phyloP scores from a whole-genome alignment of 2,113 vertebrate species.

The Istiophorus platypterus region DNA sequence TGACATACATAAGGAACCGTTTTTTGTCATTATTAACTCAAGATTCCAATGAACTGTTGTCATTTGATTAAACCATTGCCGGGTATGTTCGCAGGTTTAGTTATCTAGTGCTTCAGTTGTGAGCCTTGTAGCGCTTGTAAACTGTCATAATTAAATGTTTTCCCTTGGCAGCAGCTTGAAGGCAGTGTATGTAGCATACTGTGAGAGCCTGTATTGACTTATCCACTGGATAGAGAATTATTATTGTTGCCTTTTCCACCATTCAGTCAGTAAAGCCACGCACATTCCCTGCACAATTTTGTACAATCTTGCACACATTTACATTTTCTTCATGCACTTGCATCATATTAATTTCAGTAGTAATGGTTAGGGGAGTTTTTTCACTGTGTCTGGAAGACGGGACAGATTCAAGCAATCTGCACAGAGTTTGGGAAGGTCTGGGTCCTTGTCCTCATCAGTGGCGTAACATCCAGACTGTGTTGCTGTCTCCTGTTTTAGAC shows the following conservation, averaged over 20 bases:
- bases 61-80: conserved; percentile 21
- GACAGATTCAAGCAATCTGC: conserved; percentile 2
- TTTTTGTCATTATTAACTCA: conserved; percentile 18
- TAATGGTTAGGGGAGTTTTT: conserved; percentile 26
- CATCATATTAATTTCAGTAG: not conserved
- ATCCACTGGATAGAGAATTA: conserved; percentile 54
- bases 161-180: conserved; percentile 55
- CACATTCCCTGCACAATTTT: conserved; percentile 20
- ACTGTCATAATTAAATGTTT: conserved; percentile 48
- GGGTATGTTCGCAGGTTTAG: conserved; percentile 12
- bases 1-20: not conserved
- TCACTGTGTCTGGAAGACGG: conserved; percentile 13
- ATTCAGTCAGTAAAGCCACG: conserved; percentile 60
- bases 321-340: conserved; percentile 21
- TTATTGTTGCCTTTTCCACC: conserved; percentile 60
- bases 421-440: conserved; percentile 7
- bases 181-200: conserved; percentile 53
- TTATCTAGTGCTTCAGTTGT: conserved; percentile 1
- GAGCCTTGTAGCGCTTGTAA: conserved; percentile 33
- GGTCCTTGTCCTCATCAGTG: conserved; percentile 23
- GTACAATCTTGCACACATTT: conserved; percentile 11
- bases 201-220: conserved; percentile 60
- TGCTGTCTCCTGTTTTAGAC: conserved; percentile 84
- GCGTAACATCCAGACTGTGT: conserved; percentile 72
- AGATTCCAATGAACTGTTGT: conserved; percentile 20